Evolutionary conservation across 92 coral and sea anemone genomes (phyloP), one percentile per base, ranked within the genome.

Genomic region (Diadumene lineata): DNA sequence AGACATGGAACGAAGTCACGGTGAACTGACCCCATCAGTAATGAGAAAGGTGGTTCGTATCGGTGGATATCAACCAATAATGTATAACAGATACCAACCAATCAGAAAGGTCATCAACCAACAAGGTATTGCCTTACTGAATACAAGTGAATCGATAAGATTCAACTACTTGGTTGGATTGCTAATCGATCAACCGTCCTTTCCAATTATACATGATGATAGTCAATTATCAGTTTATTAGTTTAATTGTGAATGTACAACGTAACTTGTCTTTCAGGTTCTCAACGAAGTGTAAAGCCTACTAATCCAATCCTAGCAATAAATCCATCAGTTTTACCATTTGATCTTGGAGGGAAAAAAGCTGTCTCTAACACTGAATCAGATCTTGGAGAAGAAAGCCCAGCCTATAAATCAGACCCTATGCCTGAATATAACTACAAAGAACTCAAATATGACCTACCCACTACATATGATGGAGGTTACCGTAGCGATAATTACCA

Each of bases 381-480:
- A n/a, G 27, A 68, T 19, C 2, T 53, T 22, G 76, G 91, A 8
- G 76, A 82, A 50, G 30, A 70, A 51, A 82, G 26, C 24, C 71
- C 44, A 29, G 44, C 72, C 23, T 86, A 86, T 75, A 63, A 53
- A 2, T 67, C 70, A 34, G 77, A 90, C 69, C 96, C 96, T 26
- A 66, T 90, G 66, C 96, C 96, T 34, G 96, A 90, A 50, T 90
- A 90, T 62, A 74, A 72, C 44, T 80, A 80, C 62, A 80, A 74
- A 68, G 96, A 90, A 30, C 57, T 53, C 30, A 69, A 67, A 32
- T 87, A 79, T 23, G 31, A 68, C 57, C 34, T 69, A 16, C 55
- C 57, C 0, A 53, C 76, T 26, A 24, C 44, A 7, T 26, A 74
- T 8, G 84, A 61, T 31, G 58, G 48, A 43, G 56, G 31, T 32